Evolutionary conservation across 2,113 vertebrate genomes (phyloP).

Genomic region (Dissostichus mawsoni): DNA sequence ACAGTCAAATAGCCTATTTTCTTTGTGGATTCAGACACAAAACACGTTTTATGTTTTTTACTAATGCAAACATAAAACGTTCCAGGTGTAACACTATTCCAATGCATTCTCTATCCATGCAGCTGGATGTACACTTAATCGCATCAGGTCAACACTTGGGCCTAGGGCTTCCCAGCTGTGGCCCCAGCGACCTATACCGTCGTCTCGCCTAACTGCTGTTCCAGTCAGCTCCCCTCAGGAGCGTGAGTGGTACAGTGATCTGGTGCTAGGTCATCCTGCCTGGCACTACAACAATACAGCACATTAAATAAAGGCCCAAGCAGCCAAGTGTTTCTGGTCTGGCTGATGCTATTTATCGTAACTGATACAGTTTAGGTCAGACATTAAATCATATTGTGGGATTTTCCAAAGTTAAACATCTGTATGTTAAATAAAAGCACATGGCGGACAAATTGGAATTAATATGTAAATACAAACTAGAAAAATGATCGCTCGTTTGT

Average conservation of each 20-base stretch:
- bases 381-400: conserved; percentile 33
- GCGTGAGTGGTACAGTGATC: conserved; percentile 70
- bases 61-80: neutral
- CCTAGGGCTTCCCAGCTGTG: conserved; percentile 74
- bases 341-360: conserved; percentile 45
- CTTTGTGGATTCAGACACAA: conserved; percentile 6
- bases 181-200: conserved; percentile 63
- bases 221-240: conserved; percentile 67
- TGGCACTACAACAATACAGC: conserved; percentile 57
- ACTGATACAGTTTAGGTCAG: conserved; percentile 28
- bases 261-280: conserved; percentile 71
- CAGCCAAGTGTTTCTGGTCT: conserved; percentile 32
- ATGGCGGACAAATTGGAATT: neutral
- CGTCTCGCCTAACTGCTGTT: conserved; percentile 70
- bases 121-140: conserved; percentile 70
- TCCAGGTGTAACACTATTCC: conserved; percentile 55
- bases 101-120: conserved; percentile 38
- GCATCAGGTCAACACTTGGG: conserved; percentile 64
- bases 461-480: neutral
- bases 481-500: neutral
- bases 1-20: neutral
- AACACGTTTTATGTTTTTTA: neutral
- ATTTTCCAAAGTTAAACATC: conserved; percentile 2
- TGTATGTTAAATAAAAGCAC: neutral
- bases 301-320: conserved; percentile 51